Evolutionary conservation across 2,888 invertebrate species (phyloP), one percentile per base, ranked within the genome.

Genomic region (Gymnosoma rotundatum): DNA sequence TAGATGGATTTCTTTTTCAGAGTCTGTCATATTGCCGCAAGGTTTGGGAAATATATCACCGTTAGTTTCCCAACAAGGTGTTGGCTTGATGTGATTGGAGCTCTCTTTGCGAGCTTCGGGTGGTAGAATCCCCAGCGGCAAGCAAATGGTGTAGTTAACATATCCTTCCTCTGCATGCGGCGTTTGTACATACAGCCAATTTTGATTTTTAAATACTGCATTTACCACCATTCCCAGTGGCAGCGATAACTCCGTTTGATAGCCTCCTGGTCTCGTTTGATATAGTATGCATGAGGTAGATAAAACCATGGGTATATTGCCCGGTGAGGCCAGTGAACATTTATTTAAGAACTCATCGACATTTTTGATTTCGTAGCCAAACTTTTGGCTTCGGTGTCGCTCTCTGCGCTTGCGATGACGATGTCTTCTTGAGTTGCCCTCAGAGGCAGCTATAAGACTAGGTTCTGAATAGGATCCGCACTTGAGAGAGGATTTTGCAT

Each of bases 101-200:
- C 87, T 86, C 1, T 83, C 83, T 16, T 85, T 85, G 8, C 89
- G 85, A 1, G 88, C 89, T 48, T 90, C 90, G 58, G 93, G 94
- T 6, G 95, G 95, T 83, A 95, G 89, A 87, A 96, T 95, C 36
- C 97, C 97, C 69, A 97, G 91, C 1, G 97, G 97, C 85, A 97
- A 90, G 89, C 97, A 97, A 3, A 96, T 95, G 18, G 94, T 94
- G 86, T 96, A 96, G 85, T 95, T 94, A 25, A 97, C 95, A 88
- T 97, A 97, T 0, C 97, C 97, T 90, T 97, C 97, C 87, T 96
- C 95, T 0, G 95, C 96, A 87, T 97, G 97, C 3, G 97, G 96
- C 0, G 97, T 97, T 91, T 97, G 96, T 20, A 96, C 96, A 89
- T 96, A 97, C 50, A 97, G 92, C 97, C 97, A 97, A 88, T 95